Base-by-base conservation (phyloP, 2,797 vertebrate genomes). In the Onychomys torridus region DNA sequence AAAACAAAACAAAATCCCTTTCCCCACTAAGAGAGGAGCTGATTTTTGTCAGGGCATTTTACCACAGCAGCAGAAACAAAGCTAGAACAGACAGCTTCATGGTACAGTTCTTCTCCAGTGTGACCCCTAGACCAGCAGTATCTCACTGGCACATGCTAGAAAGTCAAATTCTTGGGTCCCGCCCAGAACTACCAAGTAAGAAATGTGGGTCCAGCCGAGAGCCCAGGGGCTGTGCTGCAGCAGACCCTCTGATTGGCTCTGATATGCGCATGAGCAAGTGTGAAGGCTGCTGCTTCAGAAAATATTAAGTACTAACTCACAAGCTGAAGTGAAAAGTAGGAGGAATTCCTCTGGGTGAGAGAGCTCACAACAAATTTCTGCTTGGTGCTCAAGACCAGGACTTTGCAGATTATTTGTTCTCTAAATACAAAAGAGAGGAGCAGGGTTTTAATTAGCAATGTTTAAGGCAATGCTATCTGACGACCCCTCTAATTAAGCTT, bases 381-480 rank as follows among this genome's bases (percentile, higher is more conserved):
- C 40, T 49, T 82, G 19, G 29, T 52, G 59, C 7, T 52, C 46
- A 86, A 34, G 67, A 75, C 25, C 46, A 63, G 76, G 85, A 27
- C 52, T 71, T 49, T 65, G 90, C 91, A 59, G 59, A 76, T 82
- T 32, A 61, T 84, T 89, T 96, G 73, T n/a, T 40, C 21, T 89
- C 43, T 61, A 82, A 77, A 25, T 83, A 55, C 34, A 57, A 85
- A 85, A 78, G 79, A 77, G 29, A 89, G 17, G 63, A 86, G 67
- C 40, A 29, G 32, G 71, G 57, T 86, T 95, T 91, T 85, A 95
- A 88, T 86, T 89, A 86, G 65, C 23, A 67, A 40, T 59, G 27
- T 57, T 93, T 55, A 93, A 81, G 46, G n/a, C 67, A 78, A n/a
- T 61, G 61, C 27, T 84, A 78, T 89, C 88, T 89, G 57, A 85